Percentiles rank a stretch among this genome's conserved stretches.
phyloP scores from a whole-genome alignment of 2,888 invertebrate species.

The Panopea generosa region DNA sequence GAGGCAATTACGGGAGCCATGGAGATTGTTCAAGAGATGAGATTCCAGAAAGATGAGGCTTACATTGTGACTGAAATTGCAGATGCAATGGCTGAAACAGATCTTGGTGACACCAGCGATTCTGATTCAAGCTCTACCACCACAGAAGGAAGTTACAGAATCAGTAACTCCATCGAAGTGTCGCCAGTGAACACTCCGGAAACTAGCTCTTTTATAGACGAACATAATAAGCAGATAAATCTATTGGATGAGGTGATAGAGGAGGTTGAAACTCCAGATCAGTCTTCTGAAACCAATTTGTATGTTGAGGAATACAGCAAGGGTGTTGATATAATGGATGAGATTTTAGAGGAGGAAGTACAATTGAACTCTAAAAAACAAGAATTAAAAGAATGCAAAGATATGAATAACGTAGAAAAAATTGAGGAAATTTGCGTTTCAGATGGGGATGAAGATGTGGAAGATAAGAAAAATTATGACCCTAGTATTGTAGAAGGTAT shows the following conservation, averaged over 20 bases:
- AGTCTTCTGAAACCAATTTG: too few species aligned
- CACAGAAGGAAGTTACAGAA: constrained; percentile 69
- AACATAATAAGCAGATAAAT: not conserved
- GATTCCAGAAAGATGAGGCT: constrained; percentile 18
- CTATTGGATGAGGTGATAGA: not conserved
- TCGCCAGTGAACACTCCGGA: constrained; percentile 50
- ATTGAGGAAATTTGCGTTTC: too few species aligned
- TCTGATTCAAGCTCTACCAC: constrained; percentile 66
- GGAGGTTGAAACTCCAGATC: too few species aligned
- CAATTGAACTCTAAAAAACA: too few species aligned
- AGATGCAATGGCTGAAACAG: constrained; percentile 32
- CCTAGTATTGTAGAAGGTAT: too few species aligned
- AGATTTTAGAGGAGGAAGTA: too few species aligned
- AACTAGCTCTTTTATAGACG: constrained; percentile 15
- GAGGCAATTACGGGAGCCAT: constrained; percentile 53
- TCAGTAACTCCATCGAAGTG: constrained; percentile 41
- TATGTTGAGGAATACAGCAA: too few species aligned
- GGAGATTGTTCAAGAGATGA: constrained; percentile 56
- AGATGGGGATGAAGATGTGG: too few species aligned
- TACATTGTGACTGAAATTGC: constrained; percentile 33
- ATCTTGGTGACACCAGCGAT: constrained; percentile 50
- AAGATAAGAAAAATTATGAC: too few species aligned
- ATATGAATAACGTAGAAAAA: too few species aligned
- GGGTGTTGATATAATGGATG: too few species aligned
- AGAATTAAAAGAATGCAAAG: too few species aligned